Percentiles rank a stretch among this genome's conserved stretches.
Conservation (phyloP, 2,888 invertebrate species). For the Pristionchus maxplancki region DNA sequence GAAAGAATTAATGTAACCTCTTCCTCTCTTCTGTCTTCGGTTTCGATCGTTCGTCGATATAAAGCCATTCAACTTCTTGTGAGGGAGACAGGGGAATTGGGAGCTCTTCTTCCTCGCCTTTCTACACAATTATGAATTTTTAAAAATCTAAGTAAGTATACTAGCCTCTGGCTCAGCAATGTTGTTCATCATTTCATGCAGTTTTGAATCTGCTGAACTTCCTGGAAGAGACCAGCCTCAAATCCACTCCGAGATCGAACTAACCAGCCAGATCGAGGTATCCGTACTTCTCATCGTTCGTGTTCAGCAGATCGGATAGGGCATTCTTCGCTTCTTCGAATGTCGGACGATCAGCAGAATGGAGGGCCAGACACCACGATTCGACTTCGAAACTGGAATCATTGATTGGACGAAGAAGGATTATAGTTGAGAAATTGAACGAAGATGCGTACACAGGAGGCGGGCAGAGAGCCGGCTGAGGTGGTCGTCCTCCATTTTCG, state of each 20-base stretch:
- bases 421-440: background rate
- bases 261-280: conserved; percentile 52
- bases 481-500: conserved; percentile 61
- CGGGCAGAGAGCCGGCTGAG: conserved; percentile 58
- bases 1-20: background rate
- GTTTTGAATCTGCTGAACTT: background rate
- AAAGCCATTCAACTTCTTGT: conserved; percentile 34
- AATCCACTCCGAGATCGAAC: background rate
- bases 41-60: background rate
- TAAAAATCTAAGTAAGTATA: background rate
- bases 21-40: background rate
- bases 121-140: background rate
- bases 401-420: background rate
- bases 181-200: conserved; percentile 21
- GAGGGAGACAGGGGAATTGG: background rate
- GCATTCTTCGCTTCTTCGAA: conserved; percentile 56
- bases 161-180: background rate
- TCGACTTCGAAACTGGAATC: conserved; percentile 63
- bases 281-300: conserved; percentile 65
- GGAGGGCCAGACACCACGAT: conserved; percentile 59
- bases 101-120: background rate
- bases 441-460: background rate
- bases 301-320: conserved; percentile 58
- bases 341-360: conserved; percentile 60
- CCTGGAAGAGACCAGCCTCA: background rate